Base-by-base conservation (phyloP, 2,888 invertebrate species). In the Athalia circularis region DNA sequence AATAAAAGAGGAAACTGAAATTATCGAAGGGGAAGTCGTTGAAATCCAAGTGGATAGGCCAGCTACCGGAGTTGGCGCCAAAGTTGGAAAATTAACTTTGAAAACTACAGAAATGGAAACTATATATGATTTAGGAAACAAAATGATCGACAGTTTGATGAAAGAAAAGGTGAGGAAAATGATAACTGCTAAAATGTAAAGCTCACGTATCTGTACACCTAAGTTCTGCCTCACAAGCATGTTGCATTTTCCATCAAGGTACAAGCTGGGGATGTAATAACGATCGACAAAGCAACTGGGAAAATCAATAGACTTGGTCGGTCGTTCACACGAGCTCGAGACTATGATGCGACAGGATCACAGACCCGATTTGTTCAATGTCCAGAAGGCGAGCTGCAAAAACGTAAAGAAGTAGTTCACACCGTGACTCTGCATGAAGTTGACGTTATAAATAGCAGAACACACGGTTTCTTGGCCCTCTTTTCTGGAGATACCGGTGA, bases 81-180 rank as follows among this genome's bases (percentile, higher is more conserved):
- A 97, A 89, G 94, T 97, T 65, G 99, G 99, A 1, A 97, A 99
- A 86, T 92, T 99, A 54, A 99, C 99, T 0, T 92, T 99, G 65
- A 99, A 99, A 92, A 99, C 99, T 0, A 99, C 99, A 0, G 99
- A 99, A 90, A 99, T 99, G 99, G 99, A 99, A 91, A 99, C 99
- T 0, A 96, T 99, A 82, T 99, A 99, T 89, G 99, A 99, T 90
- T 93, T 99, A 88, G 99, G 99, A 2, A 96, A 96, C 74, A 99
- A 99, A 92, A 99, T 99, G 95, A 99, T 99, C 77, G 99, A 99
- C 89, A 96, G 97, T 77, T 93, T 99, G 78, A 94, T 97, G 85
- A 99, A 99, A 87, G 98, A 99, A 87, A 99, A 98, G 92, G 97
- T 96, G 81, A 78, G 64, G 59, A 29, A 50, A 52, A 15, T 52